Evolutionary conservation across 2,888 invertebrate genomes (phyloP), one percentile per base, ranked within the genome.

Genomic region (Flexamia atlantica): DNA sequence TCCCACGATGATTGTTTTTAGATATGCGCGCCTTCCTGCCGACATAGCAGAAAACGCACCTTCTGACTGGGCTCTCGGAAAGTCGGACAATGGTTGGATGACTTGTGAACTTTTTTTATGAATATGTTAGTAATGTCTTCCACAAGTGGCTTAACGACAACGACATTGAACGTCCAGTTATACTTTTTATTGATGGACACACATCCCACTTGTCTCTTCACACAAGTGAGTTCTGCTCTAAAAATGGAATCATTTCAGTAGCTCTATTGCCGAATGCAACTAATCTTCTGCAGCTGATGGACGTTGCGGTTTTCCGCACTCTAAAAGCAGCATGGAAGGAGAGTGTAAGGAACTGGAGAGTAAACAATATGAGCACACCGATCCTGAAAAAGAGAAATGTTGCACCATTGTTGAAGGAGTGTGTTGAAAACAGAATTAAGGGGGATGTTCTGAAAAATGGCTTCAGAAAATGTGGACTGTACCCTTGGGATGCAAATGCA

Each of bases 1-100:
- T 20, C 86, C 87, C 32, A 85, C 87, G 1, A 76, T 87, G 57
- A 74, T 87, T 20, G 23, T 87, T 3, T 87, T 74, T 53, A 82
- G 82, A 57, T 88, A 87, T 74, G 82, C 84, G 57, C 57, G 86
- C 30, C 83, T 87, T 20, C 87, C 86, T 14, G 40, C 57, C 25
- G 85, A 83, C 20, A 82, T 88, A 74, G 85, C n/a, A 25, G 57
- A 20, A 85, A 57, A 46, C 81, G 85, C 17, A 87, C 88, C 36
- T 10, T 28, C 85, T 87, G 86, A 12, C 90, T 90, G 90, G 88
- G 88, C 64, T 82, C 89, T 42, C 90, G 90, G 84, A 7, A 89
- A 88, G 84, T 89, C 90, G 2, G 90, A 90, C 14, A 89, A 86
- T 76, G 90, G 90, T 10, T 90, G 90, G 91, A 91, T 89, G 90